Conservation (phyloP, 2,888 invertebrate species). For the Labia minor region DNA sequence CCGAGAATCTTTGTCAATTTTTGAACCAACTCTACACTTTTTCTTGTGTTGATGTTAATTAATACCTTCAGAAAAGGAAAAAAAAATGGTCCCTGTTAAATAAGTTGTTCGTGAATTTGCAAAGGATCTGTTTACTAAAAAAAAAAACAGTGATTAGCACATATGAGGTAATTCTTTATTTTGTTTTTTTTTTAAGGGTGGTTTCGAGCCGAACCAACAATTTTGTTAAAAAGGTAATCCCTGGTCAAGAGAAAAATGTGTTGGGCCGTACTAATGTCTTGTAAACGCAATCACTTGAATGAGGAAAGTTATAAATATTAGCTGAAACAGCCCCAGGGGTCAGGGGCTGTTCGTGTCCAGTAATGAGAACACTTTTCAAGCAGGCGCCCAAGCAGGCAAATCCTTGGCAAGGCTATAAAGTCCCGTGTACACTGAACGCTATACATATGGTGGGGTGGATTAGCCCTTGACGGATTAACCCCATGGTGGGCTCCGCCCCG, state of each 20-base stretch:
- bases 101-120: no score
- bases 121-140: no score
- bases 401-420: neutral
- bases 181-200: no score
- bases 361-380: constrained; percentile 8
- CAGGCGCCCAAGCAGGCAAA: constrained; percentile 7
- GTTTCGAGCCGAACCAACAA: neutral
- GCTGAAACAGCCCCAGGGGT: neutral
- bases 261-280: neutral
- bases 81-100: no score
- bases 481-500: neutral
- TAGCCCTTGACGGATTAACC: constrained; percentile 8
- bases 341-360: neutral
- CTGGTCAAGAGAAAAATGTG: neutral
- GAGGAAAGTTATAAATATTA: constrained; percentile 8
- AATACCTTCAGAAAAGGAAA: no score
- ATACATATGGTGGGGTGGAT: neutral
- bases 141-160: no score
- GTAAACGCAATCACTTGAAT: constrained; percentile 13
- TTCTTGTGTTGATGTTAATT: no score
- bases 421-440: neutral
- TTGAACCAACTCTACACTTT: no score
- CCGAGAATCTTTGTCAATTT: no score
- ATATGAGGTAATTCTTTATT: no score
- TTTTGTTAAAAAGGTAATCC: neutral